Evolutionary conservation across 2,888 invertebrate genomes (phyloP).

Genomic region (Nephrotoma guestfalica): DNA sequence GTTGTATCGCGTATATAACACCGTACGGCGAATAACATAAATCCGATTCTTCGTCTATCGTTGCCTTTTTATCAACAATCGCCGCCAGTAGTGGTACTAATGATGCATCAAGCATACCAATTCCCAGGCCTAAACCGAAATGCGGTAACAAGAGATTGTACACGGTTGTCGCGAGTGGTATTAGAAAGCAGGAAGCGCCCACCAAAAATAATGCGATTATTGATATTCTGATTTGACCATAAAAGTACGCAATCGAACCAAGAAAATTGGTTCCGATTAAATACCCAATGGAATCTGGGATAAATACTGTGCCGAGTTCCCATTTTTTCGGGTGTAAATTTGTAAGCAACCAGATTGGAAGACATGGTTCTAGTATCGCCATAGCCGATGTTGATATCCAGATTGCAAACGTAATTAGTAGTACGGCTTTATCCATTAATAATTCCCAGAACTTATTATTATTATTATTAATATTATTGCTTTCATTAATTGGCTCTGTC

Average conservation of each 20-base stretch:
- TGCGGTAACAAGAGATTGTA: constrained; percentile 56
- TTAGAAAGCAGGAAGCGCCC: constrained; percentile 44
- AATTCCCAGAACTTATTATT: constrained; percentile 26
- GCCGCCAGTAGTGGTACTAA: constrained; percentile 63
- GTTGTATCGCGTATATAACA: constrained; percentile 69
- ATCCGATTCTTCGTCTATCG: constrained; percentile 21
- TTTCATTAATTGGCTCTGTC: not conserved
- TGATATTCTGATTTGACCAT: constrained; percentile 50
- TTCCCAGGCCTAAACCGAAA: constrained; percentile 61
- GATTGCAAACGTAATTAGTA: constrained; percentile 50
- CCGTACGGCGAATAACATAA: constrained; percentile 40
- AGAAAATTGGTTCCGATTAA: constrained; percentile 68
- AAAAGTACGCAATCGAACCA: constrained; percentile 46
- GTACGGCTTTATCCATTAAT: constrained; percentile 45
- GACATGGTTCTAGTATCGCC: constrained; percentile 68
- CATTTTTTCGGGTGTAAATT: constrained; percentile 26
- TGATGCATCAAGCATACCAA: constrained; percentile 68
- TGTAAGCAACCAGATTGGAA: constrained; percentile 53
- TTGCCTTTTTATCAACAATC: constrained; percentile 43
- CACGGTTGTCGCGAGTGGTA: constrained; percentile 47
- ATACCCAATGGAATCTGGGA: constrained; percentile 75
- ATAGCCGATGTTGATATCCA: constrained; percentile 67
- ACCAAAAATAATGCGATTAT: constrained; percentile 46
- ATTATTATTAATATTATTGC: not conserved
- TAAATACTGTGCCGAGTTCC: constrained; percentile 64